These are phyloP conservation scores for Temnothorax unifasciatus DNA, from an alignment of 2,888 invertebrate species.

Conservation along the genomic window DNA sequence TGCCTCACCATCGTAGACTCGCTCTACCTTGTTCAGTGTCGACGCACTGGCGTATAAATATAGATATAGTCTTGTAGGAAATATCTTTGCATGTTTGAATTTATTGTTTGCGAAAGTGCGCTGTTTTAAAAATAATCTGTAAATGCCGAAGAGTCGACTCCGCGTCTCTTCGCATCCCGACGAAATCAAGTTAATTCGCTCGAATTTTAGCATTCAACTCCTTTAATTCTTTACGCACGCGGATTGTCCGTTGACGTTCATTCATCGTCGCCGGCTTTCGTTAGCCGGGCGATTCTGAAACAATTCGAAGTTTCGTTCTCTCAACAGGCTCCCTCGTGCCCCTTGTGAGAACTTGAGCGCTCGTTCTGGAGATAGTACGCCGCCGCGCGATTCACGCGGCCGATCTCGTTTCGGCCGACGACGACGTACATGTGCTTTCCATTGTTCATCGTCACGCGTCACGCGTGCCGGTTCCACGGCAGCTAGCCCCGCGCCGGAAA, in stretches of 20 bases:
- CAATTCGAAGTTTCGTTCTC: not conserved
- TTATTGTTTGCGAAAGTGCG: not conserved
- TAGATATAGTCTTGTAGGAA: not conserved
- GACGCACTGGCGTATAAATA: not conserved
- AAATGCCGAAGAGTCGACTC: not conserved
- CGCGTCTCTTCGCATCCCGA: too few relatives aligned
- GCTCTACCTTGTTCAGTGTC: not conserved
- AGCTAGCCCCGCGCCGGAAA: conserved; percentile 60
- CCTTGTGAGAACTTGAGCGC: conserved; percentile 24
- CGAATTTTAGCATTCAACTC: not conserved
- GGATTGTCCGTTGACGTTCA: not conserved
- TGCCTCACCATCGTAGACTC: not conserved
- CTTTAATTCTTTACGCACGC: not conserved
- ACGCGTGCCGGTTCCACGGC: conserved; percentile 63
- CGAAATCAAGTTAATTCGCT: not conserved
- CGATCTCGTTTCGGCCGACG: conserved; percentile 57
- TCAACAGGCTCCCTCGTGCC: not conserved
- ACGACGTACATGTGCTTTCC: conserved; percentile 58
- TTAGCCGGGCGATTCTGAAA: not conserved
- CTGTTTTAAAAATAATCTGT: not conserved
- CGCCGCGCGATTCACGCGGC: conserved; percentile 49
- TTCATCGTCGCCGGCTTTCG: not conserved
- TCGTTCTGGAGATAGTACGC: conserved; percentile 36
- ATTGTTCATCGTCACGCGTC: conserved; percentile 71
- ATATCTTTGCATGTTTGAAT: not conserved